Conservation (phyloP, 1,140 invertebrate genomes). For the Drosophila tristis region DNA sequence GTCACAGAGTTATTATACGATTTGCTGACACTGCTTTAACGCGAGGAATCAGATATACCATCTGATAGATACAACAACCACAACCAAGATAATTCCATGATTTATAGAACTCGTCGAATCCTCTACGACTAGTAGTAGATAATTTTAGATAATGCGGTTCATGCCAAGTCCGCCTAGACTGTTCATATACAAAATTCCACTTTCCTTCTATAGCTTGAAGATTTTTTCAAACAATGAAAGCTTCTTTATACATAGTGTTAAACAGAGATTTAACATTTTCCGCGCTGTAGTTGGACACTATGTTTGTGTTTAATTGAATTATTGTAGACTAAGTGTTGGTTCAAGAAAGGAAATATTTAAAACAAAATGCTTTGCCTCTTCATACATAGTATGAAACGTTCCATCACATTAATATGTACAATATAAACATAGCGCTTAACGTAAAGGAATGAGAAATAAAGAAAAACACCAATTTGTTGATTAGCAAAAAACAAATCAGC, state of each 20-base stretch:
- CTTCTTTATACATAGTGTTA: conserved; percentile 50
- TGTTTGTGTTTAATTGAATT: conserved; percentile 66
- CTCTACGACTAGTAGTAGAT: background rate
- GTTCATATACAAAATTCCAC: conserved; percentile 36
- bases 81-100: conserved; percentile 36
- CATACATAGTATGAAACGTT: conserved; percentile 63
- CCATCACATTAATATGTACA: conserved; percentile 26
- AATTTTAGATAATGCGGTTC: conserved; percentile 20
- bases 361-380: conserved; percentile 44
- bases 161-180: background rate
- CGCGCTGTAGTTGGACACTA: conserved; percentile 52
- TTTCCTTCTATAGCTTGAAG: conserved; percentile 63
- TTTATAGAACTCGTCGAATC: conserved; percentile 19
- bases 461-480: conserved; percentile 74
- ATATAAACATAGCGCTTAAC: conserved; percentile 32
- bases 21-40: conserved; percentile 38
- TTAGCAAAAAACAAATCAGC: conserved; percentile 41
- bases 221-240: conserved; percentile 64
- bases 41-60: conserved; percentile 22
- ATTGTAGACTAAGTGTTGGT: conserved; percentile 47
- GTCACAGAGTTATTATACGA: conserved; percentile 54
- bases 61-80: conserved; percentile 17
- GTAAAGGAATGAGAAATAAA: conserved; percentile 25
- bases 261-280: conserved; percentile 13
- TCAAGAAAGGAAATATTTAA: conserved; percentile 22